These are phyloP conservation scores for Drosophila leonis DNA, from an alignment of 2,888 invertebrate species.

Conservation along the genomic window DNA sequence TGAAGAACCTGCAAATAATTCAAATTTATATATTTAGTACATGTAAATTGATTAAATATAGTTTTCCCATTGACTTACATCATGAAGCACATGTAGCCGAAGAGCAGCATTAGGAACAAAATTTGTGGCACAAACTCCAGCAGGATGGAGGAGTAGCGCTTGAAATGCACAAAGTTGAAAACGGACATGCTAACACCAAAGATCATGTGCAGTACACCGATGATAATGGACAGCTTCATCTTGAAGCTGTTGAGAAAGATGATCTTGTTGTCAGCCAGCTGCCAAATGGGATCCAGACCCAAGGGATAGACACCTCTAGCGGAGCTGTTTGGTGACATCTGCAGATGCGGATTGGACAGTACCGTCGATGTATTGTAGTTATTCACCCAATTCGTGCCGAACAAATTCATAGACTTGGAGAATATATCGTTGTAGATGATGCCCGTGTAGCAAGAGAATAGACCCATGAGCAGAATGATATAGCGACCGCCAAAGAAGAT, in stretches of 20 bases:
- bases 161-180: slow-evolving; percentile 92
- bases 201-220: slow-evolving; percentile 97
- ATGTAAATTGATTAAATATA: too few species aligned
- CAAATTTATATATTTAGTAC: background rate
- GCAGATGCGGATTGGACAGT: slow-evolving; percentile 86
- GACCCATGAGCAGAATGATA: slow-evolving; percentile 97
- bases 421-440: slow-evolving; percentile 99
- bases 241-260: slow-evolving; percentile 98
- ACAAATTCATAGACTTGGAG: slow-evolving; percentile 97
- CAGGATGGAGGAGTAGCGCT: slow-evolving; percentile 89
- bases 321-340: slow-evolving; percentile 88
- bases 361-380: slow-evolving; percentile 87
- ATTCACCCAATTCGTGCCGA: slow-evolving; percentile 94
- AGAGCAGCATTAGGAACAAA: slow-evolving; percentile 93
- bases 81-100: slow-evolving; percentile 96
- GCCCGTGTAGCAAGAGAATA: slow-evolving; percentile 99
- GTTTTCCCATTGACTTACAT: slow-evolving; percentile 88
- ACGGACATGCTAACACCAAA: slow-evolving; percentile 96
- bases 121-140: slow-evolving; percentile 97
- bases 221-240: slow-evolving; percentile 97
- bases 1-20: slow-evolving; percentile 88
- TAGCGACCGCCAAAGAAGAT: slow-evolving; percentile 99
- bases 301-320: slow-evolving; percentile 88
- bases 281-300: slow-evolving; percentile 93
- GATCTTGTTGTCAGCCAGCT: slow-evolving; percentile 95